Evolutionary conservation across 2,797 vertebrate species (phyloP), one percentile per base, ranked within the genome.

Genomic region (Hapalemur alaotrensis): DNA sequence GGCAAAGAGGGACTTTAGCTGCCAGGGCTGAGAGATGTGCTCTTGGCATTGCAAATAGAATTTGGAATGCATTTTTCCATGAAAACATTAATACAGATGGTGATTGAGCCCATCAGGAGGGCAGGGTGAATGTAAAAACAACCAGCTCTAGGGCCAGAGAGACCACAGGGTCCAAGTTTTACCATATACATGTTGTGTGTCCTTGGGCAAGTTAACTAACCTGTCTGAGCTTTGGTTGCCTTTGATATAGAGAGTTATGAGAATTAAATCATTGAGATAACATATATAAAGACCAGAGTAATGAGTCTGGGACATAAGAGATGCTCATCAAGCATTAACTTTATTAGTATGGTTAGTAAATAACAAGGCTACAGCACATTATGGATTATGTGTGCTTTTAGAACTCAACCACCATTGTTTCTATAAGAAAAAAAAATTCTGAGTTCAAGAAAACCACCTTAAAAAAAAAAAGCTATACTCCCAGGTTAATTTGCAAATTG

Each of bases 401-500:
- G 73, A 93, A 87, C 1, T 10, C 38, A 89, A 81, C 20, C 50
- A 73, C 61, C 54, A 89, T 67, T 93, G 76, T 92, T 94, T 93
- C 87, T 12, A 4, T 8, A 76, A 87, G 61, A 43, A 78, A 89
- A 89, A 89, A 69, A 59, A 67, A 80, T 73, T 95, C 50, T 93
- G 84, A 93, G n/a, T 93, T 95, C 78, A 83, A 84, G 72, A 78
- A 95, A 79, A 63, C 35, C 70, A 93, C 69, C 93, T 92, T 22
- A 54, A 54, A 63, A 72, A 72, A 73, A 81, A 72, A 73, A 85
- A 84, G 46, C 78, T 95, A 81, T 43, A 94, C 13, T 95, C 65
- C 25, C 75, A 95, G 94, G 97, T 97, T 96, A 97, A 97, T 96
- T 94, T 96, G 97, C 91, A 96, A 97, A 97, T 88, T 94, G 86